Evolutionary conservation across 2,113 vertebrate genomes (phyloP).

Genomic region (Acrocephalus kingi): DNA sequence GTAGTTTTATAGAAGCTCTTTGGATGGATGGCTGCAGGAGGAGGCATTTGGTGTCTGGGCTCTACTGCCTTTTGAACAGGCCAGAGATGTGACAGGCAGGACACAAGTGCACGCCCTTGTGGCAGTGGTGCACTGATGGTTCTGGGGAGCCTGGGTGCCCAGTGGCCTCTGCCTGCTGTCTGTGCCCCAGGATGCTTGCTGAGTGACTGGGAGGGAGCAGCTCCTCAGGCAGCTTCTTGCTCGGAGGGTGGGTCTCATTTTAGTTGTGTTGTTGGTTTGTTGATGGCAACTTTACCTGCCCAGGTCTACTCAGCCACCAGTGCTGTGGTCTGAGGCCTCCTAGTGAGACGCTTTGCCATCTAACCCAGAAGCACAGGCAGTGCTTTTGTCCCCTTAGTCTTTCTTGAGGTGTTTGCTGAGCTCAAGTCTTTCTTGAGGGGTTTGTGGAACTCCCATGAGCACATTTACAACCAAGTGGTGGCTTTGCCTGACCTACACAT

Average conservation of each 20-base stretch:
- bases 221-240: background rate
- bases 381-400: background rate
- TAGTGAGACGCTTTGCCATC: background rate
- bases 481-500: background rate
- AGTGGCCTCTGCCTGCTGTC: background rate
- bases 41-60: background rate
- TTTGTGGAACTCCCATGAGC: background rate
- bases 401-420: background rate
- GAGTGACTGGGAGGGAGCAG: background rate
- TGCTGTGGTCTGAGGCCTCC: background rate
- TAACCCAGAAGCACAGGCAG: background rate
- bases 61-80: background rate
- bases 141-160: background rate
- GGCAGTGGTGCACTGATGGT: background rate
- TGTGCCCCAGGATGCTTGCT: background rate
- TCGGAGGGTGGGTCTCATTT: rapidly evolving
- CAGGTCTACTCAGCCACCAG: background rate
- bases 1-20: background rate
- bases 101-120: background rate
- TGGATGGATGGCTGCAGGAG: background rate
- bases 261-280: background rate
- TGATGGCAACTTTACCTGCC: background rate
- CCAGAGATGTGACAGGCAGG: background rate
- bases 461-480: background rate
- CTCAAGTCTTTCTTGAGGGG: background rate